Percentiles rank a stretch among this genome's conserved stretches.
Evolutionary conservation across 2,888 invertebrate species (phyloP).

Genomic region (Glaucopsyche alexis): DNA sequence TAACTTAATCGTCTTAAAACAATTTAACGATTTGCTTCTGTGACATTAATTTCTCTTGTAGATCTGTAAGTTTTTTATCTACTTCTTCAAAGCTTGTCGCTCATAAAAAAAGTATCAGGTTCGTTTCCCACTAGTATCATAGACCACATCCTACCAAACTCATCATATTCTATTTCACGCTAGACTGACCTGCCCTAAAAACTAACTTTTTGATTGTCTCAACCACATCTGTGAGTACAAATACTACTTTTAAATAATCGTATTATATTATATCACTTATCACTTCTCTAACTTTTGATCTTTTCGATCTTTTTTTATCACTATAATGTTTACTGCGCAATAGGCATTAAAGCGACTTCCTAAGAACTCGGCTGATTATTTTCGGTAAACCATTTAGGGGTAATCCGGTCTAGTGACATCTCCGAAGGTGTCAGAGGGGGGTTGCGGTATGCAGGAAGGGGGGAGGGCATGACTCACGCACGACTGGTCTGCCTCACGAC

Average conservation of each 20-base stretch:
- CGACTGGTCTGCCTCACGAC: constrained; percentile 64
- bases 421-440: constrained; percentile 18
- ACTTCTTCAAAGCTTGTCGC: background rate
- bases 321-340: background rate
- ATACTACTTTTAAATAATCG: too few species aligned
- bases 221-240: too few species aligned
- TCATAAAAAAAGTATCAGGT: background rate
- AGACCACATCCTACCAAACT: constrained; percentile 21
- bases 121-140: constrained; percentile 25
- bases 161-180: background rate
- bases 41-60: background rate
- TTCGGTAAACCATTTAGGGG: background rate
- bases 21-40: background rate
- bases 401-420: constrained; percentile 8
- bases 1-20: background rate
- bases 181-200: background rate
- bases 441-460: constrained; percentile 37
- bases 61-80: background rate
- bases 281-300: too few species aligned
- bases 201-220: background rate
- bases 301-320: too few species aligned
- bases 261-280: too few species aligned
- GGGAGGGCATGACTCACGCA: constrained; percentile 63
- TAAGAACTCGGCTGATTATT: background rate
- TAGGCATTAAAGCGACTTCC: background rate